These are phyloP conservation scores for Melanotaenia boesemani DNA, from an alignment of 2,797 vertebrate species.

Conservation along the genomic window DNA sequence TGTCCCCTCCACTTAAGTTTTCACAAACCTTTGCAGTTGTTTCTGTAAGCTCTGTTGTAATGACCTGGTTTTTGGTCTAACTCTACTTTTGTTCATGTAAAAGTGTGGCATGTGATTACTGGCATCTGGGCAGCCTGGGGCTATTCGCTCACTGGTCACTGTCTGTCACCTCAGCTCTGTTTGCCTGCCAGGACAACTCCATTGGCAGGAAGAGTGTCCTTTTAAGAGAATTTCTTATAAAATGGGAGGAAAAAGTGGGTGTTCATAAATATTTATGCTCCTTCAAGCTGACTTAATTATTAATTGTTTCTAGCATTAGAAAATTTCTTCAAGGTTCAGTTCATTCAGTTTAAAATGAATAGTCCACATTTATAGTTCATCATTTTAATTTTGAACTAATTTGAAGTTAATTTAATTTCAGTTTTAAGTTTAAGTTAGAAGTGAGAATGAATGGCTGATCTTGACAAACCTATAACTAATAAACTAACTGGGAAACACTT, in stretches of 20 bases:
- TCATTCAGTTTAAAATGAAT: too few species aligned
- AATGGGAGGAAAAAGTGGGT: background rate
- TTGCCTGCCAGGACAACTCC: background rate
- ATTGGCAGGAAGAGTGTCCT: background rate
- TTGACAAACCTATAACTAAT: too few species aligned
- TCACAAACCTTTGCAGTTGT: background rate
- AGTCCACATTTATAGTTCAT: too few species aligned
- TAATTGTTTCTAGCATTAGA: background rate
- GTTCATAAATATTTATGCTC: background rate
- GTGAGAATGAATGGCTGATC: too few species aligned
- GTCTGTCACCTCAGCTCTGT: background rate
- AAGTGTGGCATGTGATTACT: background rate
- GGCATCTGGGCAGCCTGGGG: slow-evolving; percentile 2
- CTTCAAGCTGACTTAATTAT: background rate
- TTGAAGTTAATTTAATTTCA: too few species aligned
- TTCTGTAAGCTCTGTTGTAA: background rate
- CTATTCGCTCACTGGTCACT: background rate
- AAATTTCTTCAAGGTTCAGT: background rate
- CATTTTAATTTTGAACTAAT: too few species aligned
- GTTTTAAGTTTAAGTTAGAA: too few species aligned
- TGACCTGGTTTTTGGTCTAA: slow-evolving; percentile 1
- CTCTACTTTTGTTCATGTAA: background rate
- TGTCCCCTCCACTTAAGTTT: background rate
- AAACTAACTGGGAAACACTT: too few species aligned
- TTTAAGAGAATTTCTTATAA: background rate